Evolutionary conservation across 1,140 invertebrate species (phyloP).

Genomic region (Aphidius ervi): DNA sequence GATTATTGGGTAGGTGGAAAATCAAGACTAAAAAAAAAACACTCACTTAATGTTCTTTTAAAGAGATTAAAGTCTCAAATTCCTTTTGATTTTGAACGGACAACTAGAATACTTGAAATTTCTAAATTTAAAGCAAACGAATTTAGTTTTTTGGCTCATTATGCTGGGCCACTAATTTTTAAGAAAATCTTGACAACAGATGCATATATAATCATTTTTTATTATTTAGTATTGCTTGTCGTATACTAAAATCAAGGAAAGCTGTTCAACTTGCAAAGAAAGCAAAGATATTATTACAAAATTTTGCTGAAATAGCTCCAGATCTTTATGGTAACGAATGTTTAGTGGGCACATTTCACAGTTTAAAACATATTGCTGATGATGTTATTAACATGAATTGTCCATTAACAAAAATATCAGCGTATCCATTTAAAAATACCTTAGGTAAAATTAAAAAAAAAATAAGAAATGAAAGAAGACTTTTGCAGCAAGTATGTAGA

Average conservation of each 20-base stretch:
- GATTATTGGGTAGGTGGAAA: too few relatives aligned
- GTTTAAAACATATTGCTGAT: conserved; percentile 9
- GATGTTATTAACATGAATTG: conserved; percentile 9
- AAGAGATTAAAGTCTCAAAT: not conserved
- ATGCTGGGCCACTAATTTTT: conserved; percentile 6
- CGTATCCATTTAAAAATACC: conserved; percentile 13
- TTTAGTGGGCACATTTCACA: conserved; percentile 8
- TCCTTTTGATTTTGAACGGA: conserved; percentile 13
- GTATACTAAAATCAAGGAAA: conserved; percentile 6
- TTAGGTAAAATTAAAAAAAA: conserved; percentile 7
- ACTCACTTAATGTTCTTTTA: too few relatives aligned
- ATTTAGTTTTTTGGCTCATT: conserved; percentile 9
- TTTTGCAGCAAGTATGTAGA: conserved; percentile 10
- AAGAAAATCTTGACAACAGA: conserved; percentile 9
- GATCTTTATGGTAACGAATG: not conserved
- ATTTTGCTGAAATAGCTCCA: not conserved
- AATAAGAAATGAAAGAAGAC: conserved; percentile 1
- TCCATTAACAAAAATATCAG: not conserved
- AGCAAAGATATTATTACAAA: conserved; percentile 6
- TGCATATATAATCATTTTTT: conserved; percentile 15
- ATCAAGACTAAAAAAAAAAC: too few relatives aligned
- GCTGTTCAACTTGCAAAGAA: not conserved
- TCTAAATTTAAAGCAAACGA: conserved; percentile 15
- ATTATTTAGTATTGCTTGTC: conserved; percentile 5
- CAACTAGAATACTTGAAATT: conserved; percentile 1